A percentile compares a stretch with the other conserved stretches of the same genome.
Conservation (phyloP, 2,113 vertebrate species). For the Antigone vipio region DNA sequence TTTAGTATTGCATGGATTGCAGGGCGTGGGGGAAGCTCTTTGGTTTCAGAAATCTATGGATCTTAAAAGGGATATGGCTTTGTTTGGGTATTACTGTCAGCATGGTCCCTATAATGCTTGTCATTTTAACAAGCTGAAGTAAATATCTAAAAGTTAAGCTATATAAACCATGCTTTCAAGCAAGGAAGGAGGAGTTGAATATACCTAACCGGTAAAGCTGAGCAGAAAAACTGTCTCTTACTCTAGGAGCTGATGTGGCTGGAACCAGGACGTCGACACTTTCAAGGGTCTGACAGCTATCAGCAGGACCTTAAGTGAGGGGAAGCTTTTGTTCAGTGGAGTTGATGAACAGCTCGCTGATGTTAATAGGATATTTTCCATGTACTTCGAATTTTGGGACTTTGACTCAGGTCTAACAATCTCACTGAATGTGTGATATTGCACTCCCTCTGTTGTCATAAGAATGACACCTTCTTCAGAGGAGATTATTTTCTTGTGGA, state of each 20-base stretch:
- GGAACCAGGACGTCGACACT: background rate
- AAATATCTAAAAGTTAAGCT: background rate
- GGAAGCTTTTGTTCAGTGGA: constrained; percentile 35
- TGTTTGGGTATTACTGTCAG: background rate
- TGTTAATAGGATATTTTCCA: constrained; percentile 43
- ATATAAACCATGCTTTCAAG: background rate
- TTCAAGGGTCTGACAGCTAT: background rate
- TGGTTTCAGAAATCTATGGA: background rate
- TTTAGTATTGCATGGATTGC: background rate
- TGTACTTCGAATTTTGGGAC: background rate
- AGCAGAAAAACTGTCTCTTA: background rate
- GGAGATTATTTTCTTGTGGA: constrained; percentile 49
- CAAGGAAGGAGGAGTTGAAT: background rate
- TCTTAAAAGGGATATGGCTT: background rate
- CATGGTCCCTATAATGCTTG: background rate
- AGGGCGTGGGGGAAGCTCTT: background rate
- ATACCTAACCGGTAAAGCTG: background rate
- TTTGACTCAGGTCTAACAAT: constrained; percentile 19
- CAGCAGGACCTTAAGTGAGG: background rate
- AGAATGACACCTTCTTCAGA: constrained; percentile 42
- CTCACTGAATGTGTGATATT: constrained; percentile 48
- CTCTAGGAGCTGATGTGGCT: background rate
- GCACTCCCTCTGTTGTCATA: constrained; percentile 10
- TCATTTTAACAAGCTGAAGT: background rate
- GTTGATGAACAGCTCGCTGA: background rate